Base-by-base conservation (phyloP, 2,113 vertebrate genomes). In the Machaerirhynchus nigripectus region DNA sequence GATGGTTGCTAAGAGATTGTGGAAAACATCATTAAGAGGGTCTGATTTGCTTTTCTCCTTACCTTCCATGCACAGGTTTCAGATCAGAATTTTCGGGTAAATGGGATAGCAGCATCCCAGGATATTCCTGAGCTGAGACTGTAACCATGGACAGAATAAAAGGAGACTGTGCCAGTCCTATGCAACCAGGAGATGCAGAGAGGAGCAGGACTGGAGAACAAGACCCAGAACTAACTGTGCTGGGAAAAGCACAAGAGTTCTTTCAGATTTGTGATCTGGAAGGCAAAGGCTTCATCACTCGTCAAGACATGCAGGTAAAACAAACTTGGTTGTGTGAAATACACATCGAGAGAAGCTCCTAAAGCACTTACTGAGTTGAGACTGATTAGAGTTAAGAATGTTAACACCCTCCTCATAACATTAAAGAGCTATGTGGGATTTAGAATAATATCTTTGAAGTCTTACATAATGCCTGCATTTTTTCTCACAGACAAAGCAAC, bases 221-320 rank as follows among this genome's bases (percentile, higher is more conserved):
- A 50, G 92, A 89, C 3, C 31, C 83, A 19, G 96, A 59, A 33
- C 87, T 96, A 91, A 96, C 97, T 28, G 84, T 99, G 71, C 89
- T 97, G 97, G 98, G 94, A 89, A 99, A 99, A 96, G 98, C 98
- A 18, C 98, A 87, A 7, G 99, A 99, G 68, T 99, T 99, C 95
- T 99, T 99, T 96, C 98, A 98, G 98, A 98, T 98, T 86, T 99
- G 99, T 53, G 99, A 99, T 94, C 91, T 96, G 1, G 99, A 99
- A 91, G 97, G 98, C 91, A 99, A 99, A 91, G 99, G 99, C 67
- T 99, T 99, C 77, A 98, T 99, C 68, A 98, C 98, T 64, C 96
- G 97, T 30, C 96, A 96, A 35, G 99, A 99, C 73, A 98, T 99
- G 98, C 98, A 99, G 99, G 99, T 99, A 97, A 98, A 95, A 12